Conservation (phyloP, 2,888 invertebrate genomes). For the Subacronicta megacephala region DNA sequence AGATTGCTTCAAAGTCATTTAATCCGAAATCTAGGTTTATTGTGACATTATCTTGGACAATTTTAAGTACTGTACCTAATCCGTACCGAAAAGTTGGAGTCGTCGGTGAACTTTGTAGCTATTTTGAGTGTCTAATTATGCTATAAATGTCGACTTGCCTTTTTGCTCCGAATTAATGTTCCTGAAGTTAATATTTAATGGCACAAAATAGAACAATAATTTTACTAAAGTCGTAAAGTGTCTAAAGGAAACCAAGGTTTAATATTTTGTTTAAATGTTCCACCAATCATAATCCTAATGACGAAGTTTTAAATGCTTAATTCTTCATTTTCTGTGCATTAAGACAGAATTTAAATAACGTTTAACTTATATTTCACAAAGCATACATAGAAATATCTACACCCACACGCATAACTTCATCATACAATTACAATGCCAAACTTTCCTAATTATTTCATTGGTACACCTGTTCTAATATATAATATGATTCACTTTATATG, state of each 20-base stretch:
- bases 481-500: conserved; percentile 7
- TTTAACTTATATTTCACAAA: neutral
- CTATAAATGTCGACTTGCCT: conserved; percentile 30
- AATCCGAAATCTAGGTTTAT: conserved; percentile 2
- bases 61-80: conserved; percentile 5
- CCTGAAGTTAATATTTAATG: conserved; percentile 12
- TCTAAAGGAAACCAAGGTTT: too few species aligned
- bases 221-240: too few species aligned
- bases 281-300: too few species aligned
- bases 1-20: neutral
- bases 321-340: too few species aligned
- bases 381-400: conserved; percentile 4
- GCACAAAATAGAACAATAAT: neutral
- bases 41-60: conserved; percentile 10
- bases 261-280: too few species aligned
- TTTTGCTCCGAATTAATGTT: conserved; percentile 27
- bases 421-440: conserved; percentile 36
- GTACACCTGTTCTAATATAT: neutral
- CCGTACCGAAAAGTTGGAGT: conserved; percentile 5
- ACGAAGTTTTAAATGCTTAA: too few species aligned
- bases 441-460: conserved; percentile 18
- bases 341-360: too few species aligned
- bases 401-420: conserved; percentile 13
- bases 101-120: conserved; percentile 27
- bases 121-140: conserved; percentile 36